Evolutionary conservation across 2,113 vertebrate species (phyloP).

Genomic region (Rhea pennata): DNA sequence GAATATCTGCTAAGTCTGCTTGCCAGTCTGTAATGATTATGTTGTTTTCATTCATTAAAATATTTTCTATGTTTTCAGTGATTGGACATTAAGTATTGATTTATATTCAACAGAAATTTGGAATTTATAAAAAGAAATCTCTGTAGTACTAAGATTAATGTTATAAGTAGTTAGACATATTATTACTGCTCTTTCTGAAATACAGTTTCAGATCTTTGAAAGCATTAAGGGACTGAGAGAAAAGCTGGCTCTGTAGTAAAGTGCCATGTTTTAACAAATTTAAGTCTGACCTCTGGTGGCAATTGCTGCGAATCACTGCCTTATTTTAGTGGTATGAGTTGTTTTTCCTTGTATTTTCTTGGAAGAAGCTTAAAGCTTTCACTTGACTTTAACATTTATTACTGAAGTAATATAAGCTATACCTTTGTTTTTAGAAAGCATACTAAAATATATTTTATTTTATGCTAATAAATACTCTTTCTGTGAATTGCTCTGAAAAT

Average conservation of each 20-base stretch:
- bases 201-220: neutral
- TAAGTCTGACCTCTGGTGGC: constrained; percentile 48
- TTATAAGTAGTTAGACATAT: neutral
- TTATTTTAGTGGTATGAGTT: neutral
- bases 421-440: neutral
- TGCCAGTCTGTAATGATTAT: neutral
- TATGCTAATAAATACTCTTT: neutral
- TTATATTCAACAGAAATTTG: neutral
- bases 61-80: neutral
- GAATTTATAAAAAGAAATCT: neutral
- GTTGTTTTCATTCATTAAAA: neutral
- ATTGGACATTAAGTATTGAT: neutral
- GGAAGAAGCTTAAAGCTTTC: neutral
- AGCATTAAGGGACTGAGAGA: neutral
- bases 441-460: neutral
- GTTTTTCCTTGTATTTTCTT: neutral
- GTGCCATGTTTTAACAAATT: neutral
- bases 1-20: neutral
- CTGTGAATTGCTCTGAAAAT: constrained; percentile 4
- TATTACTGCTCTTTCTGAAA: neutral
- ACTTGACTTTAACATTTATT: neutral
- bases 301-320: neutral
- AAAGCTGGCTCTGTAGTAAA: too few species aligned
- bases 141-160: neutral
- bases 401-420: neutral